Percentiles rank a stretch among this genome's conserved stretches.
Conservation (phyloP, 1,140 invertebrate species). For the Acromyrmex echinatior region DNA sequence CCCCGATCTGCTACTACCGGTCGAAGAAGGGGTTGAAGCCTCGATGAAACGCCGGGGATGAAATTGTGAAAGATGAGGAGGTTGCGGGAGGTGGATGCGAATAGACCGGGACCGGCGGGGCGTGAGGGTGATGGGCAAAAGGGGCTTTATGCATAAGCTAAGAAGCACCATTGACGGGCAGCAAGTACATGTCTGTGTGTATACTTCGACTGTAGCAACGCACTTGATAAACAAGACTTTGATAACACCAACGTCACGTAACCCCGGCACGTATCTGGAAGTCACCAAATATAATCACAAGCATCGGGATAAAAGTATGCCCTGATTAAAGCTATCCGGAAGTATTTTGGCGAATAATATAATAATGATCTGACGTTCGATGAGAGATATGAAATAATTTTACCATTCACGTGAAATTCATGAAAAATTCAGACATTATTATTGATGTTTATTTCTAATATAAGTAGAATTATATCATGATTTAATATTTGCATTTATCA, state of each 20-base stretch:
- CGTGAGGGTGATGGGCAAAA: conserved; percentile 77
- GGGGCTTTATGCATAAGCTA: conserved; percentile 85
- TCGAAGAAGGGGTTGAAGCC: conserved; percentile 76
- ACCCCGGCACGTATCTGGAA: conserved; percentile 69
- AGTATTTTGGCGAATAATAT: not conserved
- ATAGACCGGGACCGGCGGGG: conserved; percentile 61
- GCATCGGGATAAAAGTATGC: not conserved
- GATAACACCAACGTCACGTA: conserved; percentile 60
- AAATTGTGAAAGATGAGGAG: conserved; percentile 73
- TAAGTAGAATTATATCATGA: no score
- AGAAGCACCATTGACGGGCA: conserved; percentile 84
- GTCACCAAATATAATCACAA: conserved; percentile 47
- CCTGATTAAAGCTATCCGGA: conserved; percentile 26
- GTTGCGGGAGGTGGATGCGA: conserved; percentile 53
- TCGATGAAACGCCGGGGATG: conserved; percentile 72
- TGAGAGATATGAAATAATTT: conserved; percentile 11
- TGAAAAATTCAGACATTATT: not conserved
- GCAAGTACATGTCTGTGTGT: conserved; percentile 44
- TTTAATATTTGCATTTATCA: no score
- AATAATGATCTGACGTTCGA: not conserved
- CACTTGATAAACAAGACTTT: conserved; percentile 80
- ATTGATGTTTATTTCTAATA: not conserved
- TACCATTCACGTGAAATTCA: not conserved
- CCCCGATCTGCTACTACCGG: conserved; percentile 61
- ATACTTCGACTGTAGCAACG: conserved; percentile 76